phyloP scores from a whole-genome alignment of 2,797 vertebrate genomes.

The Tapera naevia region DNA sequence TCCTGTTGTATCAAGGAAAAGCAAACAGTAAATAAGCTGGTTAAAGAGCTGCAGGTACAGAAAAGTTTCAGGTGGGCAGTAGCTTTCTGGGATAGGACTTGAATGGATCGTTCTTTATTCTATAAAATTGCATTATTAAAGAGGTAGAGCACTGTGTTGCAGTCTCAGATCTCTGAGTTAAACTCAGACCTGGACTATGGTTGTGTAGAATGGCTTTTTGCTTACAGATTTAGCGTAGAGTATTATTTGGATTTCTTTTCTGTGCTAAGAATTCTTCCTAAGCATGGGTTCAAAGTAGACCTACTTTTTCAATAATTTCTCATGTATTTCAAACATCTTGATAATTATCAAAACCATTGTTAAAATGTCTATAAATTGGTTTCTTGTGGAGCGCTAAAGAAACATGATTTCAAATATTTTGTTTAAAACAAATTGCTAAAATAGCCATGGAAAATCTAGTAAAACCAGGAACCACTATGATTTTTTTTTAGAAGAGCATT shows the following conservation, averaged over 20 bases:
- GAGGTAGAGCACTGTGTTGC: background rate
- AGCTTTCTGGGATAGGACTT: background rate
- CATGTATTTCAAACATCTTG: background rate
- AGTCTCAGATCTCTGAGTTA: background rate
- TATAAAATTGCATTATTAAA: background rate
- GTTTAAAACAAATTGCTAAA: background rate
- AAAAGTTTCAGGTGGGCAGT: background rate
- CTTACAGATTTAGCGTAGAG: no score
- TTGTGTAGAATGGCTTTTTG: background rate
- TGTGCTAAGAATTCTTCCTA: background rate
- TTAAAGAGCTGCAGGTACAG: background rate
- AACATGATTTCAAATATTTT: background rate
- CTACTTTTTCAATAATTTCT: background rate
- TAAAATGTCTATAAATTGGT: background rate
- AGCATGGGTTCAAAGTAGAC: background rate
- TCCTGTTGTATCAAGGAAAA: background rate
- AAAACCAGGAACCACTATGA: background rate
- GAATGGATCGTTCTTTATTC: background rate
- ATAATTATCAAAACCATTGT: background rate
- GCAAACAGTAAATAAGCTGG: background rate
- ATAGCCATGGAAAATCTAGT: background rate
- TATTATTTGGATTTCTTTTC: background rate
- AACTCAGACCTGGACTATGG: background rate
- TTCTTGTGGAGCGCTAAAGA: background rate
- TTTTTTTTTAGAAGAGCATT: background rate